Evolutionary conservation across 2,888 invertebrate genomes (phyloP), one percentile per base, ranked within the genome.

Genomic region (Bimastos eiseni): DNA sequence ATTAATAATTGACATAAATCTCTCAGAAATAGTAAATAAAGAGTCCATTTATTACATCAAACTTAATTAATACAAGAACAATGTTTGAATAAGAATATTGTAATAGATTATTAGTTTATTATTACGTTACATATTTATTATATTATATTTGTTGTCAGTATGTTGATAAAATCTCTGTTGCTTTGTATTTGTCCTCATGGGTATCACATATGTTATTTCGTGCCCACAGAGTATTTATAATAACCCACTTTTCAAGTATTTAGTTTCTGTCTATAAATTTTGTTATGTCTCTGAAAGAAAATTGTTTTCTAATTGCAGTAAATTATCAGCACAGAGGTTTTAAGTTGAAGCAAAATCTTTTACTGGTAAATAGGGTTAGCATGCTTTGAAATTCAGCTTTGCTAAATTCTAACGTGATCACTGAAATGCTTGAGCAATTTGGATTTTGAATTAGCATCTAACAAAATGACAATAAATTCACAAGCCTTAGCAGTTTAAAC

Each of bases 361-460:
- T n/a, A 70, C 70, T 70, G 70, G 70, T 70, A 70, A 49, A 70
- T 70, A 70, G 70, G 70, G 70, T 70, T n/a, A 70, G 70, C 70
- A 70, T 70, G 70, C 70, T 70, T 70, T 70, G 4, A 70, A 70
- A 70, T 70, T 70, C 70, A n/a, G 70, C 30, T 30, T 70, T 70
- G 70, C n/a, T 70, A n/a, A 70, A n/a, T 30, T 70, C 8, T 70
- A 70, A 70, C 70, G n/a, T 70, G 70, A 70, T 70, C n/a, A 30
- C n/a, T 70, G 13, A 70, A 70, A 70, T 70, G 70, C n/a, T 70
- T 70, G 8, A n/a, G 70, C 70, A 70, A 11, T 70, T 70, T 70
- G n/a, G 15, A n/a, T n/a, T n/a, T n/a, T n/a, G n/a, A 49, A n/a
- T 70, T 70, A n/a, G n/a, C 30, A n/a, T 70, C 70, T 70, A 70